Evolutionary conservation across 2,797 vertebrate species (phyloP), one percentile per base, ranked within the genome.

Genomic region (Squalus acanthias): DNA sequence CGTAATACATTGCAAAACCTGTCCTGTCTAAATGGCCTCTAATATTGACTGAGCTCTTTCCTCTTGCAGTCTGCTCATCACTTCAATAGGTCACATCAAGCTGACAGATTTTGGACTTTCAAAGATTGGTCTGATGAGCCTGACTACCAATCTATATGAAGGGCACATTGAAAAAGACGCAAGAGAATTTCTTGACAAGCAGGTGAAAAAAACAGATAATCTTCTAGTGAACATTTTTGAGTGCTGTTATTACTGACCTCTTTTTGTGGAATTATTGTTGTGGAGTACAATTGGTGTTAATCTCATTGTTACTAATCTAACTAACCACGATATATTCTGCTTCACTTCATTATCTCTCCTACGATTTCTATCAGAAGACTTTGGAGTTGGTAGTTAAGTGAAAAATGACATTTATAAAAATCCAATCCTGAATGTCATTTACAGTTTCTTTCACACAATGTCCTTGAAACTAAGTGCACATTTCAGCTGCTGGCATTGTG

Each of bases 141-240:
- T 99, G 97, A 99, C 99, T 96, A 99, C 99, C 3, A 99, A 99
- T 97, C 97, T 99, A 96, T 99, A 99, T 0, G 99, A 99, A 97
- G 99, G 99, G 63, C 99, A 99, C 97, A 99, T 99, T 89, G 99
- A 99, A 97, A 99, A 99, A 96, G 99, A 99, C 96, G 98, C 99
- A 82, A 98, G 99, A 67, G 99, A 99, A 97, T 99, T 99, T 97
- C 97, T 99, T 96, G 99, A 99, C 95, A 99, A 99, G 97, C 99
- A 99, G 98, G 99, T 98, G 97, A 97, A 9, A 53, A 53, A 15
- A 4, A 9, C 20, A 26, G 22, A 7, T 53, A 70, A 53, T 72
- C 39, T 72, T 72, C 53, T 60, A 33, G 20, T 70, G 20, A 72
- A 53, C 39, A 26, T 53, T 74, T 93, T 95, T 65, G 69, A 74